A percentile compares a stretch with the other conserved stretches of the same genome.
These are phyloP conservation scores for Rhodinocichla rosea DNA, from an alignment of 2,113 vertebrate genomes.

Conservation along the genomic window DNA sequence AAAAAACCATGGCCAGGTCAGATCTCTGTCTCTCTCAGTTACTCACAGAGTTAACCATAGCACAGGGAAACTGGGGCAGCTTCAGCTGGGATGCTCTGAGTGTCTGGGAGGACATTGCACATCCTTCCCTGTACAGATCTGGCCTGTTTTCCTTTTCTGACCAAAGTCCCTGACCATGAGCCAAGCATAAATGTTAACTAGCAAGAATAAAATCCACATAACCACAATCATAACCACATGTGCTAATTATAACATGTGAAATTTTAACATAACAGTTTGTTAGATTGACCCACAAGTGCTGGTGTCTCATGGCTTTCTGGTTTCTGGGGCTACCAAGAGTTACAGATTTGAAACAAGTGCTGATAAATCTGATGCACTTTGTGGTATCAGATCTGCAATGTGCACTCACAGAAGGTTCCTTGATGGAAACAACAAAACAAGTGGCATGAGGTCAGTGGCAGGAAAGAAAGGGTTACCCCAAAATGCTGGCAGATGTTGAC, in stretches of 20 bases:
- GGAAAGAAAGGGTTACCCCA: background rate
- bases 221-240: background rate
- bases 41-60: background rate
- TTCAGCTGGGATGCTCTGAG: background rate
- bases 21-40: background rate
- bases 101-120: background rate
- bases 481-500: background rate
- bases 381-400: background rate
- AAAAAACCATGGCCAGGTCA: background rate
- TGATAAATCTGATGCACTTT: background rate
- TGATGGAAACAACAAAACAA: background rate
- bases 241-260: too few species aligned
- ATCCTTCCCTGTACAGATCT: background rate
- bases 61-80: background rate
- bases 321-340: background rate
- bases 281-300: background rate
- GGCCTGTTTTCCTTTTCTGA: background rate
- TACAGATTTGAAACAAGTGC: background rate
- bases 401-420: background rate
- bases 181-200: background rate
- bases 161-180: background rate
- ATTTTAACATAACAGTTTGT: rapidly evolving
- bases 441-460: background rate
- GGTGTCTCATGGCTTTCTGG: background rate
- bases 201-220: background rate